Base-by-base conservation (phyloP, 2,888 invertebrate genomes). In the Drosophila prolongata region DNA sequence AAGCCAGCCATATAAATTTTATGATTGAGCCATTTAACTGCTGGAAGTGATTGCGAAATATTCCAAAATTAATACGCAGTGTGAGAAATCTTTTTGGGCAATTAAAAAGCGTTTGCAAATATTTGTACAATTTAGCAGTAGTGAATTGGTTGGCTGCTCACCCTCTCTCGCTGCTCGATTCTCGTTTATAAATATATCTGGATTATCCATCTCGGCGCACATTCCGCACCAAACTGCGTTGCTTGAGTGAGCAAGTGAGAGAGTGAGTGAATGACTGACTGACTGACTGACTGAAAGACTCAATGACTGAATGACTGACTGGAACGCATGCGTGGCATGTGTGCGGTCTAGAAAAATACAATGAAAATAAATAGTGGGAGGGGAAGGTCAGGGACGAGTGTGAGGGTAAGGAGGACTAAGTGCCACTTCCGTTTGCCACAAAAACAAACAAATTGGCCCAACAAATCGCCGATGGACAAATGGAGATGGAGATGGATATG, bases 391-490 rank as follows among this genome's bases (percentile, higher is more conserved):
- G 66, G 54, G 47, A 16, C 24, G 24, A 24, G 24, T 24, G 66
- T n/a, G 1, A 13, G 43, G 14, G 1, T 35, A 3, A 11, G 35
- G 64, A 50, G 59, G 43, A 64, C 42, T 37, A 74, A 73, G 67
- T 57, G 66, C 57, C 49, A 73, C 75, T 71, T 75, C 70, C 71
- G 76, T 62, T 75, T 75, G 54, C 13, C 44, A 30, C 53, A 16
- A 40, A 60, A 14, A 56, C 59, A 53, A 57, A 43, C 37, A 74
- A 65, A 71, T 70, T 70, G 42, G 53, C 53, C 47, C 46, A 54
- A 61, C 59, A 71, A 69, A 35, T 43, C 19, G 52, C 53, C 42
- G 42, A 40, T 44, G 58, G 44, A 50, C 44, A 52, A 52, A 52
- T 52, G 40, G 14, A 46, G 71, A 46, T 46, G 52, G n/a, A 40